These are phyloP conservation scores for Atta cephalotes DNA, from an alignment of 1,140 invertebrate genomes.

Conservation along the genomic window DNA sequence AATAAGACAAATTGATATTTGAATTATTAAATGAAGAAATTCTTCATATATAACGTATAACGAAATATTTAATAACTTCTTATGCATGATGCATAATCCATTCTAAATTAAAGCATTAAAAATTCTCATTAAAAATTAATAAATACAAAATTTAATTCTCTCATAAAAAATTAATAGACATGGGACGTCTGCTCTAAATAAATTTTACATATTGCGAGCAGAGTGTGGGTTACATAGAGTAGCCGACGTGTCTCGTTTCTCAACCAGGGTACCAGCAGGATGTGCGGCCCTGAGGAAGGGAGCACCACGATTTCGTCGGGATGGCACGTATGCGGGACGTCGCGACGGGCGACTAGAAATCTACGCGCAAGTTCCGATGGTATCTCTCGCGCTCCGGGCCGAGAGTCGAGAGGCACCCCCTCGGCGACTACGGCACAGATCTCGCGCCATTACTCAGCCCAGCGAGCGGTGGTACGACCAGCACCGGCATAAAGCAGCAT, in stretches of 20 bases:
- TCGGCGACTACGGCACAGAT: slow-evolving; percentile 74
- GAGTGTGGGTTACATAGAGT: background rate
- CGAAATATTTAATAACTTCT: background rate
- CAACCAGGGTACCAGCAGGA: slow-evolving; percentile 30
- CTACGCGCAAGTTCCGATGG: slow-evolving; percentile 61
- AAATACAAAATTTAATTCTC: no score
- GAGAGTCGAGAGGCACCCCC: slow-evolving; percentile 44
- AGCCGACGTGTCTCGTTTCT: slow-evolving; percentile 4
- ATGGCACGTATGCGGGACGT: slow-evolving; percentile 63
- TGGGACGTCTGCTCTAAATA: background rate
- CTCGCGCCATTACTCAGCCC: slow-evolving; percentile 82
- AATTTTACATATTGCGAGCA: slow-evolving; percentile 21
- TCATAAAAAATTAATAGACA: background rate
- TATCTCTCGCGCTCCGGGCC: slow-evolving; percentile 59
- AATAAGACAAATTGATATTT: background rate
- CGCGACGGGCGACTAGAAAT: slow-evolving; percentile 71
- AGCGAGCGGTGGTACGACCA: slow-evolving; percentile 50
- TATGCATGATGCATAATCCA: background rate
- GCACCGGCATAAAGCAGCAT: slow-evolving; percentile 32
- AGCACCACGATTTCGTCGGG: slow-evolving; percentile 60
- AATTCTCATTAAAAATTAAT: background rate
- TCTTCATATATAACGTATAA: background rate
- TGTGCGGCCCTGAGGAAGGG: slow-evolving; percentile 40
- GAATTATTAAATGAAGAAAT: slow-evolving; percentile 6
- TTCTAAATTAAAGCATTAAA: background rate